These are phyloP conservation scores for Belgica antarctica DNA, from an alignment of 2,888 invertebrate genomes.

Conservation along the genomic window DNA sequence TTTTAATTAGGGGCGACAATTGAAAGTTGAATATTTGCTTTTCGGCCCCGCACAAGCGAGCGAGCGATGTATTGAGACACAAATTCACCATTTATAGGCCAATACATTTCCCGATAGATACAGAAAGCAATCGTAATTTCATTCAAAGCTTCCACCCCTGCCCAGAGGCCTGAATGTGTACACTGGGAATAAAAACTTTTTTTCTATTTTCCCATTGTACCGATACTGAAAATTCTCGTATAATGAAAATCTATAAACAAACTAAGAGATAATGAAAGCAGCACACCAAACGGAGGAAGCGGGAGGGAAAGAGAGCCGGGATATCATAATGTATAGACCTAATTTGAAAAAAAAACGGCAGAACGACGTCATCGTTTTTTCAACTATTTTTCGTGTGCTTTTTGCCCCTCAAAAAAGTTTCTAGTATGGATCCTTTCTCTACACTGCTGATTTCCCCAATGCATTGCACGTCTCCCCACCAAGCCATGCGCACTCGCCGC, in stretches of 20 bases:
- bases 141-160: not conserved
- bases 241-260: slow-evolving; percentile 26
- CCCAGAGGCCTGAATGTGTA: too few relatives aligned
- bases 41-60: not conserved
- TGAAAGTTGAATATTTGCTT: not conserved
- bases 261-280: not conserved
- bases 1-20: not conserved
- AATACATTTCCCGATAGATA: not conserved
- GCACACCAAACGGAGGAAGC: not conserved
- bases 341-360: slow-evolving; percentile 2
- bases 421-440: not conserved
- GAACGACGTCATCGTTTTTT: slow-evolving; percentile 24
- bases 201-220: not conserved
- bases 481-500: not conserved
- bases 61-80: not conserved
- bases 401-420: not conserved
- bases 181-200: not conserved
- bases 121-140: not conserved
- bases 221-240: not conserved
- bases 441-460: not conserved
- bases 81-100: not conserved
- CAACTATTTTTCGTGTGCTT: not conserved
- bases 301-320: not conserved
- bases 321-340: slow-evolving; percentile 3
- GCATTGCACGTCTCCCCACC: not conserved